Base-by-base conservation (phyloP, 2,797 vertebrate genomes). In the Syndactyla subalaris region DNA sequence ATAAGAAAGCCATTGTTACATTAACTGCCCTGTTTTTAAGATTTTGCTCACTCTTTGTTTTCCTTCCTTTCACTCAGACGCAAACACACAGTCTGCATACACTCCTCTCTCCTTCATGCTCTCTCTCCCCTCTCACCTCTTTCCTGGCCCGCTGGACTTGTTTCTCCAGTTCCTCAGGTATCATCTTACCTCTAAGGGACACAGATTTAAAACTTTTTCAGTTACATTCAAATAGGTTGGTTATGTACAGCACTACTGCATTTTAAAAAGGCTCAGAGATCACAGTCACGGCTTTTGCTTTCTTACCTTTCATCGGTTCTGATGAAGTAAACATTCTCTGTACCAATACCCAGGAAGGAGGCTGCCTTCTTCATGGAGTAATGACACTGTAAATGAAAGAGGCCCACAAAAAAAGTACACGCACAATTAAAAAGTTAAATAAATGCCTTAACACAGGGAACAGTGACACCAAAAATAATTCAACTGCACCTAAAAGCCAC, bases 301-400 rank as follows among this genome's bases (percentile, higher is more conserved):
- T 57, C 92, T 94, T 98, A 98, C 98, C 98, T 98, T 90, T 97
- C 97, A 97, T 98, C 98, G 80, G 98, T 98, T 90, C 98, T 98
- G 93, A 99, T 96, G 93, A 98, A 97, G 78, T 97, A 98, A 89
- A 99, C 97, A 2, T 98, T 99, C 94, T 98, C 97, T 11, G 98
- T 98, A 86, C 98, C 98, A 79, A 98, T 98, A 63, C 98, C 98
- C 93, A 99, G 97, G 85, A 99, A 98, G 48, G 98, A 98, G 19
- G 98, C 98, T 87, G 98, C 98, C 95, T 99, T 99, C 96, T 98
- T 98, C 97, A 99, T 98, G 43, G 98, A 99, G 88, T 99, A 99
- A 98, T 99, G 98, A 92, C 98, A 97, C 98, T 99, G 92, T 81
- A 93, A 91, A 84, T 32, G 20, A 57, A 46, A 94, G 24, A 41